Evolutionary conservation across 1,140 invertebrate species (phyloP), one percentile per base, ranked within the genome.

Genomic region (Eriocheir sinensis): DNA sequence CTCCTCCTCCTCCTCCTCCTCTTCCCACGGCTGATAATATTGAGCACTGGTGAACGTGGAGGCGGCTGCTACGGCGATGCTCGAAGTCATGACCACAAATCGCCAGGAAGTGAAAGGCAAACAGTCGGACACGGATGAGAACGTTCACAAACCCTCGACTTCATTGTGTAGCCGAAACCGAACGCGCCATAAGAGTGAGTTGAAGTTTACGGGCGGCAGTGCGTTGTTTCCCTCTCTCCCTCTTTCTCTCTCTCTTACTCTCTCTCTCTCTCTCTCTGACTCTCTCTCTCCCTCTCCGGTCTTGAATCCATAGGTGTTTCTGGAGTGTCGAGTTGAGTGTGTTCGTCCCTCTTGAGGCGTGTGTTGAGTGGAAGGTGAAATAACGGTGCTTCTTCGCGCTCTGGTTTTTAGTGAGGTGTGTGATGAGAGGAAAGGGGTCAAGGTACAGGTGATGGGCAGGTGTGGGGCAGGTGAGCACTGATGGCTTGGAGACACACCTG

Each of bases 381-480:
- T 72, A 21, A 72, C 2, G 60, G 60, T 21, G n/a, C n/a, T n/a
- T 48, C 27, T n/a, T 72, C n/a, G 60, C 27, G 60, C 17, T 12
- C 60, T 72, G 27, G 60, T n/a, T 72, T n/a, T 72, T 72, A 72
- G 27, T 72, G 60, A 72, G 60, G 17, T 3, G 12, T 72, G 60
- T 72, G 60, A 72, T 72, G 60, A n/a, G 60, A 72, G 36, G 60
- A n/a, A n/a, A 72, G 36, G 83, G n/a, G 17, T 86, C 17, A 40
- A 86, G 21, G 3, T 36, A 34, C 83, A 86, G 85, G 85, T n/a
- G 85, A 88, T 4, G 85, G 85, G 34, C n/a, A 38, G 85, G 38
- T n/a, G 34, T 15, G 36, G 85, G 85, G 27, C 9, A 15, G 36
- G 8, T 41, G 36, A 32, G 21, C 34, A 88, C 27, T 41, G 3